These are phyloP conservation scores for Platypus cylindrus DNA, from an alignment of 2,888 invertebrate species.

Conservation along the genomic window DNA sequence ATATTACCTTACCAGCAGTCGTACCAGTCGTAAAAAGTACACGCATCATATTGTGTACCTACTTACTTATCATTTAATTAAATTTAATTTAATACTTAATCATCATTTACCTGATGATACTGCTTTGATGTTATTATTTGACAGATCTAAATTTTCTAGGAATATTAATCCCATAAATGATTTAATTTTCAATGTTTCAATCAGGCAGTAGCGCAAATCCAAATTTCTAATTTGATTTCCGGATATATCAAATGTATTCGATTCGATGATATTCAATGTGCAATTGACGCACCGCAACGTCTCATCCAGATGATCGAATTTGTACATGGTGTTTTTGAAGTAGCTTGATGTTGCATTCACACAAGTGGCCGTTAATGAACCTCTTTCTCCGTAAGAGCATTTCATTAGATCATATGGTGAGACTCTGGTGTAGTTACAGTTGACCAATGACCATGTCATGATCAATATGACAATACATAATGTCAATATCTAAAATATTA, in stretches of 20 bases:
- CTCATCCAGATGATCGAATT: slow-evolving; percentile 33
- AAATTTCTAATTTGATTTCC: slow-evolving; percentile 31
- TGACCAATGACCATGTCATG: neutral
- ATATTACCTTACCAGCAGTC: no score
- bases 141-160: slow-evolving; percentile 24
- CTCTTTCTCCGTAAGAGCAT: slow-evolving; percentile 33
- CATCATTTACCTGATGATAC: slow-evolving; percentile 20
- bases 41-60: no score
- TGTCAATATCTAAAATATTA: slow-evolving; percentile 2
- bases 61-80: no score
- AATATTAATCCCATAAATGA: slow-evolving; percentile 32
- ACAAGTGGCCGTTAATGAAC: slow-evolving; percentile 33
- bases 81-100: neutral
- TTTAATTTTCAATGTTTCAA: slow-evolving; percentile 24
- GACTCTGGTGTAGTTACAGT: slow-evolving; percentile 1
- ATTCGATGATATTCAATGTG: slow-evolving; percentile 24
- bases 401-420: slow-evolving; percentile 21
- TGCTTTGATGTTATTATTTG: slow-evolving; percentile 26
- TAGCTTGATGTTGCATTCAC: slow-evolving; percentile 28
- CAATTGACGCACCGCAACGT: slow-evolving; percentile 30
- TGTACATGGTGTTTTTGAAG: slow-evolving; percentile 30
- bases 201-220: slow-evolving; percentile 24
- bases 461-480: neutral
- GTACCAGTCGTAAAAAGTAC: no score
- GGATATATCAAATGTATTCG: slow-evolving; percentile 31